phyloP scores from a whole-genome alignment of 1,140 invertebrate species.

The Oryctes rhinoceros region DNA sequence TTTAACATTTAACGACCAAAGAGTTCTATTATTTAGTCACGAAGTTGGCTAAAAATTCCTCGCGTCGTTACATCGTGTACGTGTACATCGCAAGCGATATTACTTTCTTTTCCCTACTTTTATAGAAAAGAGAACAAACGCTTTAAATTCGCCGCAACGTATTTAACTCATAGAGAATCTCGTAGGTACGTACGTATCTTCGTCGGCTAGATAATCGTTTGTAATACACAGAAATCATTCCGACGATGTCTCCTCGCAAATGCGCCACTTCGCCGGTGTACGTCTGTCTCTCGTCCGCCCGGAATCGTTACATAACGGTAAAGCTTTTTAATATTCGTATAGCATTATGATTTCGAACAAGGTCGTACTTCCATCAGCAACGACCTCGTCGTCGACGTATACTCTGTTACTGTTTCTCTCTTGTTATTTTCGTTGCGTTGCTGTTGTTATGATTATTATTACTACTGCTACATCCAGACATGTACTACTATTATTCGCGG shows the following conservation, averaged over 20 bases:
- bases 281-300: background rate
- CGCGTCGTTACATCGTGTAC: background rate
- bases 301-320: conserved; percentile 7
- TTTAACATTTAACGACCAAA: background rate
- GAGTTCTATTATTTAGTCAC: background rate
- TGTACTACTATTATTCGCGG: background rate
- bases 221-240: background rate
- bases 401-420: background rate
- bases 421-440: background rate
- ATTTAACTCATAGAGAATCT: background rate
- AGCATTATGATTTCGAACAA: conserved; percentile 11
- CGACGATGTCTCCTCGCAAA: background rate
- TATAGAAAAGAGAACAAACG: background rate
- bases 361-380: background rate
- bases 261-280: background rate
- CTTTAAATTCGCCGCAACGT: conserved; percentile 1
- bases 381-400: background rate
- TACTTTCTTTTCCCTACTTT: conserved; percentile 7
- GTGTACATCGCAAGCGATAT: background rate
- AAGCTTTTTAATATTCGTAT: conserved; percentile 19
- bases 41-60: background rate
- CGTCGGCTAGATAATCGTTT: background rate
- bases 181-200: no score
- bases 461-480: no score
- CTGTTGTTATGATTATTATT: no score